Base-by-base conservation (phyloP, 1,140 invertebrate genomes). In the Heliconius hewitsoni region DNA sequence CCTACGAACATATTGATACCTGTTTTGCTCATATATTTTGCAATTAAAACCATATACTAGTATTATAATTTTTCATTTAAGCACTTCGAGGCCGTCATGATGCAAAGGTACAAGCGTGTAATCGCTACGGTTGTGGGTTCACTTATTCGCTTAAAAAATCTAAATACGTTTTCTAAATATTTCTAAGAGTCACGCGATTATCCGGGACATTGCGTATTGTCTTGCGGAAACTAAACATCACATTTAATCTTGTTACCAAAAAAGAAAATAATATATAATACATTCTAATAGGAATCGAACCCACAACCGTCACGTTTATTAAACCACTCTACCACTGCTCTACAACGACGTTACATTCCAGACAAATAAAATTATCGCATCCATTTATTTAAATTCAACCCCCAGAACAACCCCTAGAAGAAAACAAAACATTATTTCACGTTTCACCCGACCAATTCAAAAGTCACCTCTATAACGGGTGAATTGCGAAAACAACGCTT, bases 401-500 rank as follows among this genome's bases (percentile, higher is more conserved):
- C 18, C 39, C 39, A 13, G 39, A 37, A 37, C 30, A 60, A 73
- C 18, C 77, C 27, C 71, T 19, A 78, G 57, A 57, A 76, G 55
- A 74, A 75, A 78, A 78, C 57, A 73, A 76, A 76, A 39, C 76
- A 34, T 13, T 74, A 83, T 79, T 82, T 78, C 71, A 76, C 46
- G 55, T 71, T 78, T 55, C 60, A 77, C 23, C 76, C 57, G 46
- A 30, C 71, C 46, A 19, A 73, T 74, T 71, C 71, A 42, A 78
- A 77, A 82, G 75, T 79, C 75, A 78, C 78, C 74, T 82, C 78
- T 73, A 81, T 72, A 78, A 50, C 76, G 37, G 27, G 72, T 13
- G 71, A 79, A 77, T 79, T 30, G 78, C 74, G 78, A 79, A 79
- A 82, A 79, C 81, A 83, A 79, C 79, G 70, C 78, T 85, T 85